Evolutionary conservation across 2,797 vertebrate species (phyloP).

Genomic region (Okamejei kenojei): DNA sequence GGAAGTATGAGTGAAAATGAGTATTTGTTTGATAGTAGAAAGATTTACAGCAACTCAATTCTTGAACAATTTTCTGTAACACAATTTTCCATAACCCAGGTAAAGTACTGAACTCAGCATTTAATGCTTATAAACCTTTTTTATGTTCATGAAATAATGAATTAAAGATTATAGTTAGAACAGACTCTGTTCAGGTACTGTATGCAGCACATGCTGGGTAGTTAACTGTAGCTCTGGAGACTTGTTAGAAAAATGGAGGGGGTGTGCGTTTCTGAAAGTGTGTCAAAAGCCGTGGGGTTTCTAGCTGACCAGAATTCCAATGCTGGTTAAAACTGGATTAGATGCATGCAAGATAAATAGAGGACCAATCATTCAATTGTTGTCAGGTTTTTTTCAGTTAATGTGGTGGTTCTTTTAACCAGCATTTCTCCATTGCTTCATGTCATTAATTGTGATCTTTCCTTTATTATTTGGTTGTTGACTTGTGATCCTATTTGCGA

Average conservation of each 20-base stretch:
- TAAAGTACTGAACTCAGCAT: constrained; percentile 37
- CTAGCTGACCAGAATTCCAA: constrained; percentile 81
- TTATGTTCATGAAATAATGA: constrained; percentile 36
- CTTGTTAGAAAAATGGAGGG: constrained; percentile 63
- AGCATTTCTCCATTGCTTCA: constrained; percentile 57
- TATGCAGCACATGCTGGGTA: constrained; percentile 57
- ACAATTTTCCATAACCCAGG: constrained; percentile 4
- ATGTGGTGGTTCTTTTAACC: constrained; percentile 72
- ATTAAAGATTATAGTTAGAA: constrained; percentile 39
- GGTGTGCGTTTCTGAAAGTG: constrained; percentile 78
- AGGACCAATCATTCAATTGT: constrained; percentile 79
- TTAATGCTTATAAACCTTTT: constrained; percentile 36
- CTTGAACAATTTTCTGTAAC: constrained; percentile 14
- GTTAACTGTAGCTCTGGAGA: constrained; percentile 67
- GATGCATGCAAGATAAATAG: constrained; percentile 69
- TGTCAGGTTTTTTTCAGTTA: constrained; percentile 67
- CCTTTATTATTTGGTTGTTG: constrained; percentile 56
- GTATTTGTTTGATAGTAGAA: constrained; percentile 48
- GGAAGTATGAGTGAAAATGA: constrained; percentile 49
- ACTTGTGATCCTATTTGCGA: constrained; percentile 53
- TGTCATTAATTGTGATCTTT: constrained; percentile 47
- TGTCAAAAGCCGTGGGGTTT: constrained; percentile 84
- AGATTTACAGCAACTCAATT: constrained; percentile 48
- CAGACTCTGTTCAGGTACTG: constrained; percentile 20
- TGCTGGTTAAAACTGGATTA: constrained; percentile 71